A percentile compares a stretch with the other conserved stretches of the same genome.
These are phyloP conservation scores for Oryzias woworae DNA, from an alignment of 2,113 vertebrate genomes.

Conservation along the genomic window DNA sequence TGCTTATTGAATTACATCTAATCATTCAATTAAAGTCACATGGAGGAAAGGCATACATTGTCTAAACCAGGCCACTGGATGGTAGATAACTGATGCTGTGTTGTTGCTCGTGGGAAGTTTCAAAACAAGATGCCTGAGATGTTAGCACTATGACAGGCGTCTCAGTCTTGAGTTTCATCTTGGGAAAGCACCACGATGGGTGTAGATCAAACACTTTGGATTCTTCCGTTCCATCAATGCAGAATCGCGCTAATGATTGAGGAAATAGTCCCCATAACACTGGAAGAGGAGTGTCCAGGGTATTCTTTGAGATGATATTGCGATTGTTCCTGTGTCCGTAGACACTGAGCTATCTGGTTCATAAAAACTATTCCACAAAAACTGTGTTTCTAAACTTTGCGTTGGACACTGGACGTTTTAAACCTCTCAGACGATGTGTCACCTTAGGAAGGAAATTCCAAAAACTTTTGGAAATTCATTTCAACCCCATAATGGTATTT, in stretches of 20 bases:
- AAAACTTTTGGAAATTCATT: too few species aligned
- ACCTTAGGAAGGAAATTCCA: too few species aligned
- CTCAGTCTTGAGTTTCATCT: slow-evolving; percentile 13
- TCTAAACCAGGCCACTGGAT: slow-evolving; percentile 44
- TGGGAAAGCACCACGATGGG: slow-evolving; percentile 39
- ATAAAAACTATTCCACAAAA: too few species aligned
- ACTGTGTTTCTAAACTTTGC: too few species aligned
- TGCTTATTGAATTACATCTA: slow-evolving; percentile 80
- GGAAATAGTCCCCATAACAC: neutral
- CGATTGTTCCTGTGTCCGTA: too few species aligned
- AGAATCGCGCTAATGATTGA: neutral
- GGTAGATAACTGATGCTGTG: slow-evolving; percentile 61
- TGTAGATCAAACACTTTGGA: slow-evolving; percentile 19
- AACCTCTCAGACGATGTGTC: too few species aligned
- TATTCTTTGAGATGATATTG: too few species aligned
- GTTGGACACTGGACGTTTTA: too few species aligned
- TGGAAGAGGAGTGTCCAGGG: neutral
- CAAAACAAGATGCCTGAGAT: slow-evolving; percentile 65
- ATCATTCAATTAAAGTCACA: slow-evolving; percentile 83
- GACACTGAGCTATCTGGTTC: too few species aligned
- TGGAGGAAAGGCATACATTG: slow-evolving; percentile 64
- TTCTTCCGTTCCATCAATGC: slow-evolving; percentile 4
- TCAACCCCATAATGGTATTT: too few species aligned
- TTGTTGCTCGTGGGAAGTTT: slow-evolving; percentile 70
- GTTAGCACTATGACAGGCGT: slow-evolving; percentile 28